Conservation (phyloP, 2,888 invertebrate species). For the Ennomos fuscantarius region DNA sequence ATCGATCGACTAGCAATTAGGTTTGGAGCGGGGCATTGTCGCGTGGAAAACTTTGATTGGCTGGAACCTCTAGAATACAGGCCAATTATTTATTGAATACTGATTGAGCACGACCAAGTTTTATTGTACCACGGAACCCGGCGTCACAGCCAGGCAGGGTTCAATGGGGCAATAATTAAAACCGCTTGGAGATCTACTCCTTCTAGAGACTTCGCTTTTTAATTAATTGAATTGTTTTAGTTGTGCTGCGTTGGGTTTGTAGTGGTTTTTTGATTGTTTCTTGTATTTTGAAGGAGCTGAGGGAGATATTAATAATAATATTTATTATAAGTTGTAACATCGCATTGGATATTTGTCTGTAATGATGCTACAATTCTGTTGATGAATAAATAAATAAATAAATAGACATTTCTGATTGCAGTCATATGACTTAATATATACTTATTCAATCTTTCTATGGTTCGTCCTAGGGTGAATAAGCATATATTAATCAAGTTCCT, state of each 20-base stretch:
- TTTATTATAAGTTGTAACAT: too few relatives aligned
- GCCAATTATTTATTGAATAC: slow-evolving; percentile 78
- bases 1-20: slow-evolving; percentile 73
- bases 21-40: slow-evolving; percentile 63
- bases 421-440: too few relatives aligned
- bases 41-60: slow-evolving; percentile 78
- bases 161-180: slow-evolving; percentile 80
- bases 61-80: slow-evolving; percentile 61
- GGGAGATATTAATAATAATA: not conserved
- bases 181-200: slow-evolving; percentile 66
- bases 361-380: too few relatives aligned
- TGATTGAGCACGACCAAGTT: slow-evolving; percentile 75
- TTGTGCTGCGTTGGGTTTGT: slow-evolving; percentile 31
- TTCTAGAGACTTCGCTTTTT: slow-evolving; percentile 68
- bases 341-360: not conserved
- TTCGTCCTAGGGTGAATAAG: too few relatives aligned
- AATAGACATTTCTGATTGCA: too few relatives aligned
- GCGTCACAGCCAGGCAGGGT: slow-evolving; percentile 73
- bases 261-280: slow-evolving; percentile 16
- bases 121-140: slow-evolving; percentile 68
- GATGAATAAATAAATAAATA: too few relatives aligned
- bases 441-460: too few relatives aligned
- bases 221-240: slow-evolving; percentile 73
- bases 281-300: slow-evolving; percentile 3
- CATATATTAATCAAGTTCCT: too few relatives aligned